A percentile compares a stretch with the other conserved stretches of the same genome.
phyloP scores from a whole-genome alignment of 2,797 vertebrate genomes.

The Basileuterus tristriatus region DNA sequence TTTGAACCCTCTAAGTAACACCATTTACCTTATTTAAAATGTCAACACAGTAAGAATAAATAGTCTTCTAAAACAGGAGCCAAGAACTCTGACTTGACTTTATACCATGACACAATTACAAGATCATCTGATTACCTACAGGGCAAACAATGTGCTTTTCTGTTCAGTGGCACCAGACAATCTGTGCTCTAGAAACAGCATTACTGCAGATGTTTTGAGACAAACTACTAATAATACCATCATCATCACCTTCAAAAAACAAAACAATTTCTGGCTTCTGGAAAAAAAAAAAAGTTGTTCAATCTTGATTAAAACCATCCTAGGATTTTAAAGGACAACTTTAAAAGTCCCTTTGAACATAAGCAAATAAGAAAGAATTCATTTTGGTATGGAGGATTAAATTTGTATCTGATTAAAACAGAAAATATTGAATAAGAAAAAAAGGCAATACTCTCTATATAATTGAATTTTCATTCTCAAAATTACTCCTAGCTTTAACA shows the following conservation, averaged over 20 bases:
- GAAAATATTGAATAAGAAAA: not conserved
- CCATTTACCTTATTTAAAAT: not conserved
- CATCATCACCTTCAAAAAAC: not conserved
- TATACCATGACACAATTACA: not conserved
- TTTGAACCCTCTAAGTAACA: not conserved
- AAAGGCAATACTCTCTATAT: not conserved
- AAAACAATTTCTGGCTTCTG: not conserved
- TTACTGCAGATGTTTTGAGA: not conserved
- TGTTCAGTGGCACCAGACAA: not conserved
- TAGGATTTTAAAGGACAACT: not conserved
- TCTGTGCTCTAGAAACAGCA: not conserved
- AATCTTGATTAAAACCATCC: not conserved
- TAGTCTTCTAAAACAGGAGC: not conserved
- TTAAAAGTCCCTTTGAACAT: not conserved
- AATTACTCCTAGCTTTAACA: not conserved
- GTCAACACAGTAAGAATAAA: not conserved
- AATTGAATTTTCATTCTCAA: not conserved
- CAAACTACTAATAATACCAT: not conserved
- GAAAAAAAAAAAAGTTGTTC: not conserved
- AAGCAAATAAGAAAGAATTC: not conserved
- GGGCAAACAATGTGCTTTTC: not conserved
- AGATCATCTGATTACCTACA: not conserved
- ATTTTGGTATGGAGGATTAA: not conserved
- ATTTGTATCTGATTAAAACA: not conserved
- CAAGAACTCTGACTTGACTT: not conserved